Percentiles rank a stretch among this genome's conserved stretches.
Conservation (phyloP, 2,797 vertebrate species). For the Tokudaia tokunoshimensis region DNA sequence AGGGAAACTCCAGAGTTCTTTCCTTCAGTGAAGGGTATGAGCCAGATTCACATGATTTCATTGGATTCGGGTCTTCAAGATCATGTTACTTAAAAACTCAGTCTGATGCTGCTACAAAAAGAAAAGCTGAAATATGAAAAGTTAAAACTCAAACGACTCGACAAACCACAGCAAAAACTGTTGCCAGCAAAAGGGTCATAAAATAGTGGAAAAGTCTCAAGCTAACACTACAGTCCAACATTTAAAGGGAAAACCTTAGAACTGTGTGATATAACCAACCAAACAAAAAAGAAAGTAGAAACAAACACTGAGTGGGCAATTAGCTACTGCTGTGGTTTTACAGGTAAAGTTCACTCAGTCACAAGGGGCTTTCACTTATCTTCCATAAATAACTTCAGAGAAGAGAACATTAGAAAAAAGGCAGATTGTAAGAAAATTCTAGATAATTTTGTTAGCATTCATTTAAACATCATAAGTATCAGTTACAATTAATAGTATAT, state of each 20-base stretch:
- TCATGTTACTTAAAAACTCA: neutral
- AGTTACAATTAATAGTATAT: neutral
- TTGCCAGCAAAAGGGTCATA: neutral
- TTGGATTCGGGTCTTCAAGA: neutral
- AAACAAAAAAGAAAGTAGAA: neutral
- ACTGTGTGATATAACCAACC: neutral
- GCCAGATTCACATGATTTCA: neutral
- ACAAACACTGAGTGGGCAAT: neutral
- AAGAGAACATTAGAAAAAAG: neutral
- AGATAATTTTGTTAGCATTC: neutral
- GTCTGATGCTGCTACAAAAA: neutral
- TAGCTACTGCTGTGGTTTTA: neutral
- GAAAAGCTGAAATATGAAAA: conserved; percentile 2
- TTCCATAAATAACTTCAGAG: neutral
- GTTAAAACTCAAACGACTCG: neutral
- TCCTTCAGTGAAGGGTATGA: neutral
- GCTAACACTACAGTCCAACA: neutral
- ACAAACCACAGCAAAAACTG: neutral
- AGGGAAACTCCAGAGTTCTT: neutral
- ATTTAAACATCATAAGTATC: neutral
- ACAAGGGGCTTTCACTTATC: neutral
- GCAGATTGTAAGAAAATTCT: neutral
- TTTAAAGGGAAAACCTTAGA: neutral
- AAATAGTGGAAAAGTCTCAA: neutral
- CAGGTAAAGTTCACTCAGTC: neutral